Evolutionary conservation across 1,140 invertebrate genomes (phyloP).

Genomic region (Drosophila persimilis): DNA sequence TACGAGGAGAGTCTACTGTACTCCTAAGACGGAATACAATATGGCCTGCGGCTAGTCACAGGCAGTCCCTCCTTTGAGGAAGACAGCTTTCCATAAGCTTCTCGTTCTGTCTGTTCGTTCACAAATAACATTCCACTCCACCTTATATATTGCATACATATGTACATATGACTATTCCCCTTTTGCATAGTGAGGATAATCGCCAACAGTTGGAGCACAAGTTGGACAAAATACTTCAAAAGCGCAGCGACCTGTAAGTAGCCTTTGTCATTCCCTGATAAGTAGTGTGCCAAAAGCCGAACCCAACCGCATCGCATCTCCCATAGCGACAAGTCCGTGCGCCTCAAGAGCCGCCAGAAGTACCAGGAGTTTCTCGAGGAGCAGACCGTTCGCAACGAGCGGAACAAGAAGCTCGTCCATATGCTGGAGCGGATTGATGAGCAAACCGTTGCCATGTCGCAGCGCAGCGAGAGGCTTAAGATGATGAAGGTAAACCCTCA

Average conservation of each 20-base stretch:
- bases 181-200: conserved; percentile 69
- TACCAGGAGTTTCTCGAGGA: conserved; percentile 87
- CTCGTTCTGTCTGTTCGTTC: not conserved
- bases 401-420: conserved; percentile 85
- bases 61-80: too few species aligned
- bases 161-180: too few species aligned
- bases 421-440: conserved; percentile 85
- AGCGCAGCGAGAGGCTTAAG: conserved; percentile 86
- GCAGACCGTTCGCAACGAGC: conserved; percentile 85
- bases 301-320: not conserved
- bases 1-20: too few species aligned
- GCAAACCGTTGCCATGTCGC: conserved; percentile 84
- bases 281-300: not conserved
- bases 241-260: conserved; percentile 80
- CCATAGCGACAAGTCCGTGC: conserved; percentile 72
- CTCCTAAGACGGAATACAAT: too few species aligned
- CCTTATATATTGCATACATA: not conserved
- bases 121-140: not conserved
- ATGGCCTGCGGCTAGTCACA: too few species aligned
- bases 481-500: conserved; percentile 81
- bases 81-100: too few species aligned
- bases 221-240: conserved; percentile 76
- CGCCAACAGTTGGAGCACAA: conserved; percentile 80
- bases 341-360: conserved; percentile 84
- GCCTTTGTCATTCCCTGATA: conserved; percentile 14